Conservation (phyloP, 2,113 vertebrate genomes). For the Coryphaenoides rupestris region DNA sequence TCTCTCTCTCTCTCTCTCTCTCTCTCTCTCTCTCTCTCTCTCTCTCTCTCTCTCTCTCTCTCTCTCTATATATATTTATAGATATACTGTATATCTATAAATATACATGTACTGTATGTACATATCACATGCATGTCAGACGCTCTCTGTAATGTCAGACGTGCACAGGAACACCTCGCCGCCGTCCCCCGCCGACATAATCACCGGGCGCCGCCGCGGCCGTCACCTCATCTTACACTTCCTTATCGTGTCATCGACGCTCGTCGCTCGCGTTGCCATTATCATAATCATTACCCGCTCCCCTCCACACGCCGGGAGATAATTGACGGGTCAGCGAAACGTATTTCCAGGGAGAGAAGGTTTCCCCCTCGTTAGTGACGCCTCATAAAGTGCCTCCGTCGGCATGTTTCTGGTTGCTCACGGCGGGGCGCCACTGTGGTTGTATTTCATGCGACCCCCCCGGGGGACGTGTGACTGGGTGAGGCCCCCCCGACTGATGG, state of each 20-base stretch:
- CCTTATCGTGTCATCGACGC: constrained; percentile 62
- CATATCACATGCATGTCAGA: too few relatives aligned
- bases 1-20: too few relatives aligned
- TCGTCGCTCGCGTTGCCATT: constrained; percentile 62
- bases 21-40: too few relatives aligned
- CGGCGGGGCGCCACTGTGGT: not conserved
- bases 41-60: too few relatives aligned
- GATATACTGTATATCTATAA: too few relatives aligned
- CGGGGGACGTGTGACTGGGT: constrained; percentile 42
- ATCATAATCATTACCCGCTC: constrained; percentile 64
- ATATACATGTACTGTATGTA: too few relatives aligned
- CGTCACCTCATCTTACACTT: constrained; percentile 52
- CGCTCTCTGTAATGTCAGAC: too few relatives aligned
- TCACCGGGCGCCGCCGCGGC: constrained; percentile 27
- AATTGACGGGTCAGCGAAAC: constrained; percentile 69
- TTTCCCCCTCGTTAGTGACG: constrained; percentile 53
- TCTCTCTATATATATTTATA: too few relatives aligned
- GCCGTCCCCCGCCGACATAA: constrained; percentile 45
- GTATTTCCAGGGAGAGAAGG: constrained; percentile 42
- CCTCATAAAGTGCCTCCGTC: constrained; percentile 35
- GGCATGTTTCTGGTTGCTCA: constrained; percentile 33
- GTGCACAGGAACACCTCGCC: constrained; percentile 6
- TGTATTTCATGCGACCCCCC: constrained; percentile 17
- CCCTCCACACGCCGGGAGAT: constrained; percentile 45
- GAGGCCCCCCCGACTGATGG: constrained; percentile 34